phyloP scores from a whole-genome alignment of 2,888 invertebrate genomes.

The Drosophila multiciliata region DNA sequence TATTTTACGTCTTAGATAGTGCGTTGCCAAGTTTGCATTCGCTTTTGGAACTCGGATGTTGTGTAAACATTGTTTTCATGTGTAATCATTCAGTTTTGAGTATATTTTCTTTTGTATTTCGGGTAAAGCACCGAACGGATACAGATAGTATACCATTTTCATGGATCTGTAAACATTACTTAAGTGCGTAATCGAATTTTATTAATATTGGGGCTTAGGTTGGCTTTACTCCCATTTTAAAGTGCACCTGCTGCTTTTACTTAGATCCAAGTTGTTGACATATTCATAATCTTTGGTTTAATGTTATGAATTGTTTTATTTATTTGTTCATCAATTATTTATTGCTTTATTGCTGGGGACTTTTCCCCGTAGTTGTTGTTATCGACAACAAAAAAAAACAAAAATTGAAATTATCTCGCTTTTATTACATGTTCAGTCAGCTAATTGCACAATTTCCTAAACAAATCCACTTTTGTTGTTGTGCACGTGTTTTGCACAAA shows the following conservation, averaged over 20 bases:
- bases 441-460: constrained; percentile 45
- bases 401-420: constrained; percentile 36
- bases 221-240: not conserved
- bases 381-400: constrained; percentile 21
- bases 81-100: constrained; percentile 14
- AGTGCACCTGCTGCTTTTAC: constrained; percentile 2
- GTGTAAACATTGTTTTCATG: constrained; percentile 26
- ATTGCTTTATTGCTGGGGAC: constrained; percentile 26
- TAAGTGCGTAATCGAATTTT: not conserved
- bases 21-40: not conserved
- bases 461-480: constrained; percentile 2
- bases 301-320: constrained; percentile 61
- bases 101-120: constrained; percentile 18
- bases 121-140: constrained; percentile 43
- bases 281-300: constrained; percentile 52
- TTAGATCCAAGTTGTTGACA: constrained; percentile 36
- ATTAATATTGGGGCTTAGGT: not conserved
- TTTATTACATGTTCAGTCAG: constrained; percentile 15
- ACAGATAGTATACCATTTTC: constrained; percentile 4
- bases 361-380: constrained; percentile 35
- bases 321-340: constrained; percentile 47
- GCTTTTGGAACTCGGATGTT: not conserved
- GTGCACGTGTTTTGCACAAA: constrained; percentile 34
- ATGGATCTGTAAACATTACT: constrained; percentile 24
- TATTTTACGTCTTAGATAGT: not conserved